Conservation (phyloP, 2,888 invertebrate species). For the Bellardia bayeri region DNA sequence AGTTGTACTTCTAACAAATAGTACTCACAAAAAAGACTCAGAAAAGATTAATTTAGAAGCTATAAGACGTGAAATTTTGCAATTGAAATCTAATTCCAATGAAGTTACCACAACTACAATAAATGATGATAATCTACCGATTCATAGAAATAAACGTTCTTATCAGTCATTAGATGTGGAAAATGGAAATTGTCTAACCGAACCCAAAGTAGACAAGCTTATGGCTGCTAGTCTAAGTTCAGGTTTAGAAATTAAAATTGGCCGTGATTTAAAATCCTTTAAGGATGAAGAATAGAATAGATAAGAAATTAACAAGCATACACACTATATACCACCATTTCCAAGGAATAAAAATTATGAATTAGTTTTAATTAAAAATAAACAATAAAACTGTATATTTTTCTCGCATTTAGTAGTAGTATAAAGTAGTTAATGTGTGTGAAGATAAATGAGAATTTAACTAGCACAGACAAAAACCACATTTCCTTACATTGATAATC, state of each 20-base stretch:
- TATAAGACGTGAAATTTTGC: conserved; percentile 81
- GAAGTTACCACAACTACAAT: conserved; percentile 24
- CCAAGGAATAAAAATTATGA: conserved; percentile 28
- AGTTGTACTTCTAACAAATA: conserved; percentile 11
- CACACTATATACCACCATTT: conserved; percentile 41
- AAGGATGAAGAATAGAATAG: conserved; percentile 74
- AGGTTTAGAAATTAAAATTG: conserved; percentile 78
- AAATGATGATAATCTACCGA: neutral
- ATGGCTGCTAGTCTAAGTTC: conserved; percentile 70
- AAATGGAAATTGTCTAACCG: conserved; percentile 77
- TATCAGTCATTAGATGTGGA: conserved; percentile 18
- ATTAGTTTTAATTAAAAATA: conserved; percentile 28
- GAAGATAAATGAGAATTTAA: too few species aligned
- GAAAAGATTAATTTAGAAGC: conserved; percentile 79
- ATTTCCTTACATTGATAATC: too few species aligned
- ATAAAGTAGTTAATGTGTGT: conserved; percentile 3
- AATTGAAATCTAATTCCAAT: conserved; percentile 77
- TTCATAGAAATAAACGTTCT: conserved; percentile 77
- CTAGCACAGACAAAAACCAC: too few species aligned
- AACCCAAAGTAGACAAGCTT: conserved; percentile 76
- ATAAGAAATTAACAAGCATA: conserved; percentile 4
- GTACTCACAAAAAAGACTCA: conserved; percentile 13
- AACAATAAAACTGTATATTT: conserved; percentile 26
- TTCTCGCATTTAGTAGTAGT: conserved; percentile 66
- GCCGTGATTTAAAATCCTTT: conserved; percentile 82